Evolutionary conservation across 2,888 invertebrate species (phyloP).

Genomic region (Eretmocerus hayati): DNA sequence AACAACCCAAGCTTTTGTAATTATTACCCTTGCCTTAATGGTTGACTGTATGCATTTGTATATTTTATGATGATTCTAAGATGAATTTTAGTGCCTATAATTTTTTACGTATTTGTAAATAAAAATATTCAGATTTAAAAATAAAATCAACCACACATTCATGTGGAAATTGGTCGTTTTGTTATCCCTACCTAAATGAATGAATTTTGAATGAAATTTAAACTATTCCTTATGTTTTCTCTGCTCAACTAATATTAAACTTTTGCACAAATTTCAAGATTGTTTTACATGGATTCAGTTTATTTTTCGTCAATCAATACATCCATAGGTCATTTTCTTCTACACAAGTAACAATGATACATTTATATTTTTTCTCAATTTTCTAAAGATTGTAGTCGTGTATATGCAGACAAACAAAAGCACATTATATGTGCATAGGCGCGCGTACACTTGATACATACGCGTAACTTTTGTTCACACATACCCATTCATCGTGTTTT

Average conservation of each 20-base stretch:
- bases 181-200: no score
- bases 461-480: no score
- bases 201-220: no score
- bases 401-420: conserved; percentile 1
- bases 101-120: conserved; percentile 2
- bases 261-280: no score
- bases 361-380: conserved; percentile 23
- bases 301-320: conserved; percentile 23
- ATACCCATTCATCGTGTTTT: conserved; percentile 3
- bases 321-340: conserved; percentile 21
- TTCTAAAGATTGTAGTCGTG: conserved; percentile 14
- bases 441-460: conserved; percentile 2
- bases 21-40: no score
- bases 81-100: no score
- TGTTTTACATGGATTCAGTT: conserved; percentile 19
- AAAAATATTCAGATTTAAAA: conserved; percentile 7
- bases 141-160: no score
- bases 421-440: background rate
- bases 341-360: conserved; percentile 26
- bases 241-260: no score
- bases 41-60: no score
- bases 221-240: no score
- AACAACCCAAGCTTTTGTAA: conserved; percentile 60
- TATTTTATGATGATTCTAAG: no score
- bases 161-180: no score